These are phyloP conservation scores for Leptodactylus fallax DNA, from an alignment of 2,797 vertebrate genomes.

Conservation along the genomic window DNA sequence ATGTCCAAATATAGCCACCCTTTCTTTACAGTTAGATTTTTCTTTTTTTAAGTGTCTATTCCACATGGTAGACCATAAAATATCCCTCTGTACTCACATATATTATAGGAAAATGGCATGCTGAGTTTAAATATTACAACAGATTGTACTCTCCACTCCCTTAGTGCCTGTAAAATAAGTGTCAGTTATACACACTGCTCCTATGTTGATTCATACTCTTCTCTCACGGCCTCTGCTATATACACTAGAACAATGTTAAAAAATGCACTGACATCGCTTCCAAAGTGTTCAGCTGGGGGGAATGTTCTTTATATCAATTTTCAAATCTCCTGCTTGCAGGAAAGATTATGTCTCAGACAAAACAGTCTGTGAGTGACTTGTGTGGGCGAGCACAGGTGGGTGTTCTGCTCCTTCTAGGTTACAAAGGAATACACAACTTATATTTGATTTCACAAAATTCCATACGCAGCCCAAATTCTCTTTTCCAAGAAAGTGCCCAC, in stretches of 20 bases:
- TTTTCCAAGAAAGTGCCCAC: background rate
- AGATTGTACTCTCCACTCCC: slow-evolving; percentile 10
- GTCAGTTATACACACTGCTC: slow-evolving; percentile 14
- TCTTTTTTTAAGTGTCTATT: background rate
- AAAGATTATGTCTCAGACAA: slow-evolving; percentile 61
- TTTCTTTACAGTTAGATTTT: background rate
- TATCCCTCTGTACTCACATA: slow-evolving; percentile 11
- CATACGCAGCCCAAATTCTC: slow-evolving; percentile 18
- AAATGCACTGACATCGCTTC: slow-evolving; percentile 33
- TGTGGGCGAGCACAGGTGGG: slow-evolving; percentile 60
- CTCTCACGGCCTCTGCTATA: slow-evolving; percentile 5
- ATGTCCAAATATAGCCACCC: slow-evolving; percentile 1
- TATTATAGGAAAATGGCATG: slow-evolving; percentile 22
- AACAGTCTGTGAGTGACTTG: slow-evolving; percentile 57
- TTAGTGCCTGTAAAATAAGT: slow-evolving; percentile 23
- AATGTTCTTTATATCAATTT: slow-evolving; percentile 60
- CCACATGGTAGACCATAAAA: background rate
- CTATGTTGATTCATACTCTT: slow-evolving; percentile 29
- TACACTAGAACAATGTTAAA: slow-evolving; percentile 34
- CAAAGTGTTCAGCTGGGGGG: slow-evolving; percentile 47
- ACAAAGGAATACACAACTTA: slow-evolving; percentile 39
- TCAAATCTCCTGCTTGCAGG: slow-evolving; percentile 57
- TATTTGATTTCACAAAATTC: slow-evolving; percentile 44
- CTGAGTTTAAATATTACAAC: slow-evolving; percentile 41
- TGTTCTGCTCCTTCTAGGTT: slow-evolving; percentile 40